Base-by-base conservation (phyloP, 2,888 invertebrate species). In the Melanophora roralis region DNA sequence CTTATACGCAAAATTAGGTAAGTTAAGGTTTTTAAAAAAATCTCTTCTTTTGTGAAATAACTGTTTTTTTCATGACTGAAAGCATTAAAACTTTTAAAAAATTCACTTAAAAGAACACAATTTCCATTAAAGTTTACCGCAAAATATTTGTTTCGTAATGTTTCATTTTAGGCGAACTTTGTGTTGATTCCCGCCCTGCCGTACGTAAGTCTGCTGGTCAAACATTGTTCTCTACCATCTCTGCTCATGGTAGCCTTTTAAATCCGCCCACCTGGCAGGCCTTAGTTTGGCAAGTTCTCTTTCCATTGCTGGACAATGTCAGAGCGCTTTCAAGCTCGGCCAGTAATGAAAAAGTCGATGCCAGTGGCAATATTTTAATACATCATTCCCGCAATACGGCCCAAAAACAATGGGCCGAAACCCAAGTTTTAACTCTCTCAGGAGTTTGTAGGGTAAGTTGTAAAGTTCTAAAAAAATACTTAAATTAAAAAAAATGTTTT, bases 391-490 rank as follows among this genome's bases (percentile, higher is more conserved):
- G 99, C 75, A 99, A 99, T 89, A 99, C 99, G 0, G 98, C 98
- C 57, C 98, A 98, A 90, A 99, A 99, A 86, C 99, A 99, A 87
- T 99, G 98, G 98, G 98, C 98, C 0, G 98, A 99, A 90, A 99
- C 99, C 0, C 97, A 98, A 92, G 98, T 96, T 43, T 89, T 97
- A 78, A 96, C 97, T 0, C 89, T 97, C 12, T 96, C 96, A 2
- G 98, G 98, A 0, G 98, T 98, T 19, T 97, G 97, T 0, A 92
- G 98, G 81, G 98, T 96, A 57, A 71, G 68, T 34, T 55, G 62
- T 59, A 27, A 27, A 27, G 3, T 27, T 27, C 27, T 6, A 27
- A 27, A 27, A 27, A 27, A 27, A 27, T 5, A 6, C 27, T 27
- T 27, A 27, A 27, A 9, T 47, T 16, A 9, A 11, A 11, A 27